Evolutionary conservation across 2,113 vertebrate genomes (phyloP).

Genomic region (Cebus imitator): DNA sequence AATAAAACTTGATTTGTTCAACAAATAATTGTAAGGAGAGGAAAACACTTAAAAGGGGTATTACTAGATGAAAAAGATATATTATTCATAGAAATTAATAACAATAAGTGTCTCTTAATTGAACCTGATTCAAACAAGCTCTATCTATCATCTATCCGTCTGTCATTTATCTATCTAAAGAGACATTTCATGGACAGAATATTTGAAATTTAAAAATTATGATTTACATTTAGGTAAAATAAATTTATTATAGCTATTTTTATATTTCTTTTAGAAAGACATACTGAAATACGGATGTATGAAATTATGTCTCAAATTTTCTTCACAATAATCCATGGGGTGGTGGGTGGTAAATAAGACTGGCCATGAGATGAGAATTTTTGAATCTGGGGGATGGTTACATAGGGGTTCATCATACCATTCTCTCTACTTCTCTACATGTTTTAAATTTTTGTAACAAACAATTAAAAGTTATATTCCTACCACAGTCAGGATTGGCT

Average conservation of each 20-base stretch:
- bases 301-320: neutral
- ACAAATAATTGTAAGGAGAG: neutral
- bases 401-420: neutral
- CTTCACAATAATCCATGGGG: neutral
- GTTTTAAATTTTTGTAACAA: neutral
- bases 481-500: neutral
- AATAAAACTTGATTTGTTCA: neutral
- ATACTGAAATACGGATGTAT: neutral
- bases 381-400: neutral
- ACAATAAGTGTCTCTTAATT: neutral
- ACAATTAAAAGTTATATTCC: neutral
- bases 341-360: neutral
- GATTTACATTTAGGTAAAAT: neutral
- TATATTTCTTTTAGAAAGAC: neutral
- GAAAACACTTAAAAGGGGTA: neutral
- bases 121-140: neutral
- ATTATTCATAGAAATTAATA: neutral
- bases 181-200: neutral
- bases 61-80: neutral
- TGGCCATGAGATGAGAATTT: neutral
- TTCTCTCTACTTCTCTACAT: neutral
- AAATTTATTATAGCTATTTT: neutral
- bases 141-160: too few species aligned
- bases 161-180: neutral
- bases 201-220: neutral